Evolutionary conservation across 2,888 invertebrate genomes (phyloP).

Genomic region (Nycteola revayana): DNA sequence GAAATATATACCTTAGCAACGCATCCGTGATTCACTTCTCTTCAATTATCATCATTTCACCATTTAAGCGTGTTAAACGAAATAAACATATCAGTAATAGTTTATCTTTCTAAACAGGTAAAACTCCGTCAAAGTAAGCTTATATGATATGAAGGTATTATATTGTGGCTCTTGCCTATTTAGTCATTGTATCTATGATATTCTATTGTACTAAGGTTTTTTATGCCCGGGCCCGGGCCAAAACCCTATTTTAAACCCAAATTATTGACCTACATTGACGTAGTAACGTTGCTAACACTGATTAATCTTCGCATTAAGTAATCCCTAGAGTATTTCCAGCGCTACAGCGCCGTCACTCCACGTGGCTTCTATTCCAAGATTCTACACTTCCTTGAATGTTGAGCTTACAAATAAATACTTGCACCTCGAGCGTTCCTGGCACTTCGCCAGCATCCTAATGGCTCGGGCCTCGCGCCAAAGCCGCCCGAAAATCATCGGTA

Average conservation of each 20-base stretch:
- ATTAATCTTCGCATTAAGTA: conserved; percentile 25
- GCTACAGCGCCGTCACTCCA: conserved; percentile 51
- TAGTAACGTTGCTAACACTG: conserved; percentile 18
- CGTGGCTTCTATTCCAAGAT: conserved; percentile 72
- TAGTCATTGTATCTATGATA: too few species aligned
- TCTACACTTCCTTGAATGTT: conserved; percentile 78
- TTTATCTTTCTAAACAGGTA: too few species aligned
- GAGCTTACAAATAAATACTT: conserved; percentile 73
- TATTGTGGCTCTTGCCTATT: too few species aligned
- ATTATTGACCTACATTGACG: too few species aligned
- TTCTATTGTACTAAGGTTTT: neutral
- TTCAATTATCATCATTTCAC: too few species aligned
- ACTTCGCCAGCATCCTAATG: conserved; percentile 72
- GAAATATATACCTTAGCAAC: conserved; percentile 36
- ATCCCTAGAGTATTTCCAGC: conserved; percentile 32
- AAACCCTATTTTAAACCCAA: too few species aligned
- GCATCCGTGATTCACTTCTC: conserved; percentile 40
- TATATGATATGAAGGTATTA: too few species aligned
- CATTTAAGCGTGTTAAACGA: too few species aligned
- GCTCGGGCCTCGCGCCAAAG: conserved; percentile 65
- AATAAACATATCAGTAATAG: too few species aligned
- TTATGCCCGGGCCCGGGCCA: too few species aligned
- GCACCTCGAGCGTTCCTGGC: conserved; percentile 68
- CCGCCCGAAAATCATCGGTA: conserved; percentile 68
- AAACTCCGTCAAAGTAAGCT: too few species aligned